Conservation (phyloP, 2,888 invertebrate genomes). For the Caenorhabditis sp. region DNA sequence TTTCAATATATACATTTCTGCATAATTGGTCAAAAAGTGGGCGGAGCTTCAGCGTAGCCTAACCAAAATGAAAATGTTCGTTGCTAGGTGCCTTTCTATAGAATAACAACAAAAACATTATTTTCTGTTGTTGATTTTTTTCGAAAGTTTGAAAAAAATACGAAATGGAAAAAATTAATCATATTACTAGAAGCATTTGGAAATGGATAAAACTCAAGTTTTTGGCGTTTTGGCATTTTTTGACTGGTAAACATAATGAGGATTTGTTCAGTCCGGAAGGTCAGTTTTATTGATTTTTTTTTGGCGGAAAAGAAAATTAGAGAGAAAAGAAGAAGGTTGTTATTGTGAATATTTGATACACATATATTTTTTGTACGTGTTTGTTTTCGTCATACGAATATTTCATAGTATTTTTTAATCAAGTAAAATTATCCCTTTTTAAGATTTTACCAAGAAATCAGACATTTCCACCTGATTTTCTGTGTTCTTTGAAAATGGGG, state of each 20-base stretch:
- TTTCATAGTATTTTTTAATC: too few relatives aligned
- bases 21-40: constrained; percentile 9
- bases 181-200: constrained; percentile 17
- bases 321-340: too few relatives aligned
- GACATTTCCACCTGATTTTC: too few relatives aligned
- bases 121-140: background rate
- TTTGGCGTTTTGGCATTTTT: constrained; percentile 22
- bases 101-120: too few relatives aligned
- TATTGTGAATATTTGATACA: too few relatives aligned
- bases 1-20: background rate
- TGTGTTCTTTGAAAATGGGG: too few relatives aligned
- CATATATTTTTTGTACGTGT: too few relatives aligned
- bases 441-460: too few relatives aligned
- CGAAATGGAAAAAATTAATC: constrained; percentile 23
- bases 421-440: too few relatives aligned
- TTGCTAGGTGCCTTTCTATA: background rate
- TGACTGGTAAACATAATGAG: constrained; percentile 11
- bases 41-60: background rate
- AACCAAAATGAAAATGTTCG: background rate
- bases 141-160: background rate
- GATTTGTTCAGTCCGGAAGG: constrained; percentile 27
- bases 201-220: constrained; percentile 34
- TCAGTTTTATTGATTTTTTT: constrained; percentile 4
- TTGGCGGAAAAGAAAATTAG: background rate
- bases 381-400: too few relatives aligned